Conservation (phyloP, 2,797 vertebrate species). For the Morus bassanus region DNA sequence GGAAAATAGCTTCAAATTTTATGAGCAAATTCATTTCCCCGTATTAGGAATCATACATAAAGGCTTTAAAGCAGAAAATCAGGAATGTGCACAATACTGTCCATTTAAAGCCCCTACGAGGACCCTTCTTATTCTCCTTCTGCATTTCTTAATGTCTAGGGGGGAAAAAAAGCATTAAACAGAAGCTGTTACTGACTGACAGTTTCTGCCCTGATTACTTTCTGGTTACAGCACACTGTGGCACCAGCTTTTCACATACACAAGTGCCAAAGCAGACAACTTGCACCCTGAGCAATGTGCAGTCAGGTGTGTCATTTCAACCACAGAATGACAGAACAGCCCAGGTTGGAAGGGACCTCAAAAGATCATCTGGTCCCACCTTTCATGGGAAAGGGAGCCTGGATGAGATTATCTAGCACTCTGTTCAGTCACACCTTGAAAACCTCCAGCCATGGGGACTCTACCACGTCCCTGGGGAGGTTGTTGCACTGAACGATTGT, state of each 20-base stretch:
- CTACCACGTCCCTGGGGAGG: fast-evolving
- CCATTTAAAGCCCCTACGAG: neutral
- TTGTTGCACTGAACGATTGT: neutral
- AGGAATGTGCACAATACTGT: neutral
- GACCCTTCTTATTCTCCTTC: neutral
- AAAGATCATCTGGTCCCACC: neutral
- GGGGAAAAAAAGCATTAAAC: fast-evolving
- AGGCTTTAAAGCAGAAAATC: neutral
- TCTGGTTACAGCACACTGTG: neutral
- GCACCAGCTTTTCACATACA: neutral
- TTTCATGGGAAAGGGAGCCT: neutral
- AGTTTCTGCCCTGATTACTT: neutral
- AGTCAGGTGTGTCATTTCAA: neutral
- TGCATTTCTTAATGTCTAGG: neutral
- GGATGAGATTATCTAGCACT: neutral
- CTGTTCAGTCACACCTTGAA: neutral
- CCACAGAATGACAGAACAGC: neutral
- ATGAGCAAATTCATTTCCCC: neutral
- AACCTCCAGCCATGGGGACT: neutral
- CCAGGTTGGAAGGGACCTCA: neutral
- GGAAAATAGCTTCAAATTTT: neutral
- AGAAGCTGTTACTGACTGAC: neutral
- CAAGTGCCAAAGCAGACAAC: neutral
- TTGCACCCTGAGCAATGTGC: fast-evolving
- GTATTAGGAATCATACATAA: neutral